These are phyloP conservation scores for Sphaerophoria rueppellii DNA, from an alignment of 2,888 invertebrate genomes.

Conservation along the genomic window DNA sequence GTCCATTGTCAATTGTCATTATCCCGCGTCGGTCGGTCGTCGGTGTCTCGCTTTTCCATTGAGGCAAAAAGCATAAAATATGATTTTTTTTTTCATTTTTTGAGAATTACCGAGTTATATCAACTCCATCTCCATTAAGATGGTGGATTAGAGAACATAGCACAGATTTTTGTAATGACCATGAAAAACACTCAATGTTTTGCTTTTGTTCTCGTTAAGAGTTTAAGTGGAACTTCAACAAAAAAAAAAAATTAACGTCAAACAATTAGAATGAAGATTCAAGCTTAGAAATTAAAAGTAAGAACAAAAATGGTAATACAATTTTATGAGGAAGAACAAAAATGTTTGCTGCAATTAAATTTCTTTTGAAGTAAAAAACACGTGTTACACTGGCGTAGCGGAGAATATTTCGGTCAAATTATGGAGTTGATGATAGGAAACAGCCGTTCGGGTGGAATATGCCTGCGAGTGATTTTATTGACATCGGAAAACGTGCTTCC, in stretches of 20 bases:
- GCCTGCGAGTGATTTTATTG: too few relatives aligned
- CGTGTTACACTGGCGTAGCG: too few relatives aligned
- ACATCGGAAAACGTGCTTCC: too few relatives aligned
- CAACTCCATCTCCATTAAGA: not conserved
- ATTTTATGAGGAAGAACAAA: too few relatives aligned
- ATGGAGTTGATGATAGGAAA: too few relatives aligned
- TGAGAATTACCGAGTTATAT: not conserved
- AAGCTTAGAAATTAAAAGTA: not conserved
- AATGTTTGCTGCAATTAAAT: too few relatives aligned
- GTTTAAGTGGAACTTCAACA: not conserved
- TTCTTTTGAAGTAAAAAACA: too few relatives aligned
- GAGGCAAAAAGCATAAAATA: not conserved
- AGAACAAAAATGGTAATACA: too few relatives aligned
- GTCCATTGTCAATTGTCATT: not conserved
- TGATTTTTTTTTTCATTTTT: not conserved
- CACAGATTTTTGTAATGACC: slow-evolving; percentile 2
- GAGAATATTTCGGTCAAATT: too few relatives aligned
- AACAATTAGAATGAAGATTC: not conserved
- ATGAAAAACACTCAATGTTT: not conserved
- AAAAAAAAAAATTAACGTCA: not conserved
- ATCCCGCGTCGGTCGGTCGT: too few relatives aligned
- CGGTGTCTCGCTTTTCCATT: not conserved
- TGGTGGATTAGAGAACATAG: not conserved
- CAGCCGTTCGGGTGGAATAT: too few relatives aligned
- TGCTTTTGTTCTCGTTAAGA: not conserved